Conservation (phyloP, 2,797 vertebrate genomes). For the Knipowitschia caucasica region DNA sequence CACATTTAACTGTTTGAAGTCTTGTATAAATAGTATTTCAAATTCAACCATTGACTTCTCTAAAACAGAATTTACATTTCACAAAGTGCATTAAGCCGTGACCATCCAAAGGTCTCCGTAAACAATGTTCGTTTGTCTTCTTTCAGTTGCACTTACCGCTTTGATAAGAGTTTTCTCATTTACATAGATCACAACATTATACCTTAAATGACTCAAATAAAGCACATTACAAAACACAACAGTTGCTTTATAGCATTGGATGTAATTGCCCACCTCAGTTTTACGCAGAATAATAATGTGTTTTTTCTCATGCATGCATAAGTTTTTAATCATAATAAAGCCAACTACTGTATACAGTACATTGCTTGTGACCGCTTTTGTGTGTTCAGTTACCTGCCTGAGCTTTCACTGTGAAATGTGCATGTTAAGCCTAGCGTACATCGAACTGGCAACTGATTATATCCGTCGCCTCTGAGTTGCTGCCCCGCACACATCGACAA, state of each 20-base stretch:
- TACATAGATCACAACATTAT: neutral
- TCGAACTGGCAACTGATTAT: too few species aligned
- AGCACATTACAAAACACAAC: conserved; percentile 8
- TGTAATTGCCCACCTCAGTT: neutral
- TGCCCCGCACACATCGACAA: too few species aligned
- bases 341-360: too few species aligned
- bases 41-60: neutral
- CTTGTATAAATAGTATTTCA: neutral
- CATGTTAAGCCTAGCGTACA: too few species aligned
- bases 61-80: neutral
- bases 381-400: too few species aligned
- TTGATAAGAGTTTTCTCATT: neutral
- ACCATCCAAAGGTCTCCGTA: neutral
- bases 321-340: too few species aligned
- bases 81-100: neutral
- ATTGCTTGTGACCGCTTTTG: too few species aligned
- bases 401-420: too few species aligned
- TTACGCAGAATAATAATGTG: neutral
- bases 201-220: neutral
- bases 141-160: neutral
- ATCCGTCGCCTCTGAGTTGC: too few species aligned
- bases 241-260: neutral
- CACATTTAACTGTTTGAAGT: neutral
- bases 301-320: neutral
- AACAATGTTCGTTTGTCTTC: neutral